Percentiles rank a stretch among this genome's conserved stretches.
Conservation (phyloP, 2,888 invertebrate genomes). For the Stomorhina lunata region DNA sequence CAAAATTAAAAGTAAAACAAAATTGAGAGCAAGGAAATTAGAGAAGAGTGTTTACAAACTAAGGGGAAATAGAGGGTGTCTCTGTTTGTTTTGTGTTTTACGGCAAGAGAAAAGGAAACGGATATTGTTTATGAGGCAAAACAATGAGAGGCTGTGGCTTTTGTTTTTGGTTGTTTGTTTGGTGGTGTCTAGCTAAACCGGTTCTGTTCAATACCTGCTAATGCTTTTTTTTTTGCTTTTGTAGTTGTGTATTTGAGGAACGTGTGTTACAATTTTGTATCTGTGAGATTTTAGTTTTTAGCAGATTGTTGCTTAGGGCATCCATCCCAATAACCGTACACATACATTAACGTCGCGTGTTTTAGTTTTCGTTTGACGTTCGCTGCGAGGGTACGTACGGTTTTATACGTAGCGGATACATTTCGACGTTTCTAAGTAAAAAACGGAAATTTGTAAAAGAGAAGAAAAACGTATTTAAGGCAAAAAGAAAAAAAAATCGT, state of each 20-base stretch:
- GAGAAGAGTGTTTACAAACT: not conserved
- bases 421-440: not conserved
- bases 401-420: conserved; percentile 65
- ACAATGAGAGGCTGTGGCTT: conserved; percentile 57
- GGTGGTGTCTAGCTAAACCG: conserved; percentile 53
- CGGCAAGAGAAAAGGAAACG: not conserved
- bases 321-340: conserved; percentile 62
- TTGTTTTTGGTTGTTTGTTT: not conserved
- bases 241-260: conserved; percentile 49
- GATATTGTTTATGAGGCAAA: not conserved
- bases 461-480: not conserved
- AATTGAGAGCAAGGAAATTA: not conserved
- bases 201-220: conserved; percentile 62
- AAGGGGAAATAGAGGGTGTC: conserved; percentile 38
- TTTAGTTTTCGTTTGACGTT: conserved; percentile 69
- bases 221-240: conserved; percentile 38
- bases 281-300: conserved; percentile 66
- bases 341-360: conserved; percentile 48
- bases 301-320: conserved; percentile 63
- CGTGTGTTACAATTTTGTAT: conserved; percentile 62
- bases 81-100: not conserved
- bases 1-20: not conserved
- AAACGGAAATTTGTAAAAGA: not conserved
- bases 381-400: conserved; percentile 68
- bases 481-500: not conserved